Evolutionary conservation across 2,797 vertebrate genomes (phyloP), one percentile per base, ranked within the genome.

Genomic region (Pygocentrus nattereri): DNA sequence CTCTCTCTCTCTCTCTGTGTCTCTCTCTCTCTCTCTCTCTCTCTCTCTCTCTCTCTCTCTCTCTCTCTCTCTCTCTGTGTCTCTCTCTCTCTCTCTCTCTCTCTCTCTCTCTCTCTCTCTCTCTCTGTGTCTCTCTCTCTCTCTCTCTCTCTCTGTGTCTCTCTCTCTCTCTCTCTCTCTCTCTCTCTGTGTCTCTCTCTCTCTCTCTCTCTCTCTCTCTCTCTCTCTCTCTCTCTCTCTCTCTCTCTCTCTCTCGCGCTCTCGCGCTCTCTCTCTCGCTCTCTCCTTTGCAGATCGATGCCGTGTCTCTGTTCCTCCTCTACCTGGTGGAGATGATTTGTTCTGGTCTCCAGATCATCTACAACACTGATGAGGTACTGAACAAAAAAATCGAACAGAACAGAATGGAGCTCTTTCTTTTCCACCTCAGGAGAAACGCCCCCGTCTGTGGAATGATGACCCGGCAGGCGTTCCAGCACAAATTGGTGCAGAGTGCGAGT

Each of bases 241-340:
- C 10, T 76, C 38, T 15, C 75, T 38, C 13, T 44, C 23, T 73
- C 30, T 41, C 56, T 75, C n/a, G n/a, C n/a, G n/a, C n/a, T n/a
- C n/a, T n/a, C n/a, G n/a, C n/a, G n/a, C n/a, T n/a, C n/a, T n/a
- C 71, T 1, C 49, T 52, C 13, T 52, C 13, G 52, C 13, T 52
- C 52, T 21, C 25, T 47, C 64, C 52, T 21, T 5, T 44, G 74
- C 86, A 98, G 97, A 98, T 98, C 87, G 97, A 97, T 88, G 94
- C 96, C 0, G 87, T 98, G 21, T 98, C 95, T 1, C 95, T 99
- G 31, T 99, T 96, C 89, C 95, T 99, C 65, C 94, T 99, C 25
- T 99, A 98, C 89, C 93, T 99, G 93, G 97, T 98, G 89, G 97
- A 99, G 93, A 99, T 99, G 97, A 98, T 98, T 89, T 96, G 96